Conservation (phyloP, 2,888 invertebrate species). For the Phortica magna region DNA sequence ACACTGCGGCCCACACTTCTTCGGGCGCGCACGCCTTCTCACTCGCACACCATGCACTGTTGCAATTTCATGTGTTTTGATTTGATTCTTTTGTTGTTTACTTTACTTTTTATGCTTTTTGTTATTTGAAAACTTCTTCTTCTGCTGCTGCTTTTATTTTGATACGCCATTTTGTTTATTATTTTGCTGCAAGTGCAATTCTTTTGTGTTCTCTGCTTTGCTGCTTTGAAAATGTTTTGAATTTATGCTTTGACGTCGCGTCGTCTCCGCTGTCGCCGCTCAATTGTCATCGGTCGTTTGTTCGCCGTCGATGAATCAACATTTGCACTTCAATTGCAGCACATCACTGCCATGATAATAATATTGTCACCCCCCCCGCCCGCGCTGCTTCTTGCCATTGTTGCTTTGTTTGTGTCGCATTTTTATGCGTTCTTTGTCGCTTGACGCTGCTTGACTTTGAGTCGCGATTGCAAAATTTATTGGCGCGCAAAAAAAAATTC, state of each 20-base stretch:
- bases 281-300: conserved; percentile 4
- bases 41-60: neutral
- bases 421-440: conserved; percentile 41
- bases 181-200: conserved; percentile 61
- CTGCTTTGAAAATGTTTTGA: conserved; percentile 60
- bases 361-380: neutral
- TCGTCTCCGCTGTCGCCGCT: no score
- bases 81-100: no score
- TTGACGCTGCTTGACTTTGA: conserved; percentile 41
- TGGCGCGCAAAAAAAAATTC: conserved; percentile 57
- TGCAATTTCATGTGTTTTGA: no score
- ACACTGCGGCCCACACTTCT: neutral
- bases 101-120: neutral
- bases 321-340: conserved; percentile 15
- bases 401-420: conserved; percentile 36
- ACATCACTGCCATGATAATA: neutral
- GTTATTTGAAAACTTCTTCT: neutral
- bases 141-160: neutral
- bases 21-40: no score
- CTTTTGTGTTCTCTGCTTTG: conserved; percentile 44
- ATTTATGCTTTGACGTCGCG: conserved; percentile 56
- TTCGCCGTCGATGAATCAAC: conserved; percentile 25
- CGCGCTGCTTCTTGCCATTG: neutral
- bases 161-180: conserved; percentile 32
- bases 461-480: conserved; percentile 57